Base-by-base conservation (phyloP, 1,140 invertebrate genomes). In the Drosophila kanapiae region DNA sequence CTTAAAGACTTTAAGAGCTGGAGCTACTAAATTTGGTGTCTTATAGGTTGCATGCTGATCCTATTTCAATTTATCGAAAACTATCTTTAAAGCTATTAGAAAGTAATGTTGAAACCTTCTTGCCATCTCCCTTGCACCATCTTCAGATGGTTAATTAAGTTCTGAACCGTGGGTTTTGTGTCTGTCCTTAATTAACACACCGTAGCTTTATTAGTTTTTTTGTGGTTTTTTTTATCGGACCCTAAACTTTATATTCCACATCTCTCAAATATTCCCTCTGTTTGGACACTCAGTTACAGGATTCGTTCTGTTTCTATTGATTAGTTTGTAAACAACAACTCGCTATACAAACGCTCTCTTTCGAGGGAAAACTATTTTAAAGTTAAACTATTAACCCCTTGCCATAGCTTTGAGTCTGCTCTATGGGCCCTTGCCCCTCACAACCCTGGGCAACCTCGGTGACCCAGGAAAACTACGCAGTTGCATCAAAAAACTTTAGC, bases 401-500 rank as follows among this genome's bases (percentile, higher is more conserved):
- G 11, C 37, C 51, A 23, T 23, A 45, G 60, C 37, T 75, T 49
- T 42, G 40, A 54, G 51, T 61, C 23, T 38, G 48, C 47, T 42
- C 29, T 29, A 14, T 29, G 13, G 23, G 29, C 31, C 31, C 33
- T 10, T 31, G n/a, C 35, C 13, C 4, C 10, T n/a, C 6, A 31
- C 5, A 18, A 11, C 35, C 35, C 23, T 6, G 40, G 14, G 14
- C 31, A 9, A 10, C 23, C 23, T 49, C 27, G 4, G 29, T 35
- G 6, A 67, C 23, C 60, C 65, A 33, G 59, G 38, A 33, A 51
- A 38, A 48, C 65, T 67, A 65, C 47, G 68, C 63, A 45, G 49
- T 43, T 71, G 63, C 65, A 72, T 76, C 51, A 49, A 31, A 53
- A 70, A 82, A 65, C 58, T 82, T 74, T 58, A 60, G 60, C 51